Evolutionary conservation across 2,888 invertebrate genomes (phyloP).

Genomic region (Sinelater perroti): DNA sequence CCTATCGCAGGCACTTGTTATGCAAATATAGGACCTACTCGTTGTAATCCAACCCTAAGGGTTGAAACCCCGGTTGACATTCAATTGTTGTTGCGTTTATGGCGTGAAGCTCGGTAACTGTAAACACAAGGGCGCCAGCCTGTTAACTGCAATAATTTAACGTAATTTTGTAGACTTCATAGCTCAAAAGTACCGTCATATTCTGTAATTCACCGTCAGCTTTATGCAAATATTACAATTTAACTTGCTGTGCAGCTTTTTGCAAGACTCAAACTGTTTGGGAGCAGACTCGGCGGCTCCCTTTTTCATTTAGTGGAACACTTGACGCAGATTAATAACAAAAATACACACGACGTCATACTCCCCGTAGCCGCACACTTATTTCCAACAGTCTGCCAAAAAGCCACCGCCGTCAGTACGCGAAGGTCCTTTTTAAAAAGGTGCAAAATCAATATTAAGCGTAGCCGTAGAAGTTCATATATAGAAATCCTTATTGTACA

Average conservation of each 20-base stretch:
- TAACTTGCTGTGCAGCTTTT: conserved; percentile 26
- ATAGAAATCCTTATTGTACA: conserved; percentile 7
- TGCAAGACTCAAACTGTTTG: conserved; percentile 14
- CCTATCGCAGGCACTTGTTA: conserved; percentile 43
- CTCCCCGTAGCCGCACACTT: too few species aligned
- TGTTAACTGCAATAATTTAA: conserved; percentile 45
- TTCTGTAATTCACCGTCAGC: conserved; percentile 33
- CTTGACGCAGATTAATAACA: neutral
- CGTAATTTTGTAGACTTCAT: conserved; percentile 42
- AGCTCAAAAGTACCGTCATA: conserved; percentile 42
- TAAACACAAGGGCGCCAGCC: conserved; percentile 42
- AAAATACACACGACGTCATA: too few species aligned
- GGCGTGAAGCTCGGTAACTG: conserved; percentile 45
- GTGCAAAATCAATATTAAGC: conserved; percentile 1
- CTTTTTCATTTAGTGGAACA: neutral
- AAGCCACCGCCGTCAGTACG: too few species aligned
- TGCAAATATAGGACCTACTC: conserved; percentile 46
- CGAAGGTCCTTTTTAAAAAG: too few species aligned
- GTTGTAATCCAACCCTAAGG: conserved; percentile 44
- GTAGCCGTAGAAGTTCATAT: conserved; percentile 6
- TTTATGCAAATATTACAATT: conserved; percentile 36
- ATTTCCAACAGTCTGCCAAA: too few species aligned
- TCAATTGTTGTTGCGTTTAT: conserved; percentile 48
- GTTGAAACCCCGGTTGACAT: conserved; percentile 43
- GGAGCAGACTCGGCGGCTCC: conserved; percentile 3